A percentile compares a stretch with the other conserved stretches of the same genome.
Conservation (phyloP, 35 echinoderm and acorn worm genomes). For the Apostichopus japonicus region DNA sequence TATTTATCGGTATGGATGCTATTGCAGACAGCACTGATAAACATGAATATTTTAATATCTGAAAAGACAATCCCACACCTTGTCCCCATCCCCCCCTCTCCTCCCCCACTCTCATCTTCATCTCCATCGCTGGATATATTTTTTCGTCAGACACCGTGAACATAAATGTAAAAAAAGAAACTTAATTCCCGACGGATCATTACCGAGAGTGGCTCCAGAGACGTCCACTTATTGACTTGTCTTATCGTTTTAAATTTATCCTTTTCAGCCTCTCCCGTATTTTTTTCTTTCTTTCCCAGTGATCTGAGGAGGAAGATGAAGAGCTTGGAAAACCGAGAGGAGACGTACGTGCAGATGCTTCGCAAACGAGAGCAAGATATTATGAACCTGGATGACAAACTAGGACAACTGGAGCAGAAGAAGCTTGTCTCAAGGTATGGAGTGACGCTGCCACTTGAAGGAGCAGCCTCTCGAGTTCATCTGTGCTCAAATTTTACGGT, state of each 20-base stretch:
- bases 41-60: no score
- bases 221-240: constrained; percentile 13
- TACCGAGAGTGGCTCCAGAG: neutral
- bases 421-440: constrained; percentile 81
- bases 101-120: no score
- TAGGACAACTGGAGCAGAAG: constrained; percentile 83
- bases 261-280: neutral
- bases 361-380: constrained; percentile 92
- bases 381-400: constrained; percentile 93
- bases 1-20: no score
- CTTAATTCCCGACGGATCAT: neutral
- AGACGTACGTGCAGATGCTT: constrained; percentile 88
- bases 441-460: neutral
- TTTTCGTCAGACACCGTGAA: neutral
- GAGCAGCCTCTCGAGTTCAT: no score
- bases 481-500: no score
- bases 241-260: constrained; percentile 5
- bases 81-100: no score
- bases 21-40: no score
- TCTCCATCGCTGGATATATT: no score
- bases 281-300: constrained; percentile 36
- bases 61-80: no score
- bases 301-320: constrained; percentile 73
- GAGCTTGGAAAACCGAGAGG: constrained; percentile 85
- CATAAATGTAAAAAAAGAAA: neutral